These are phyloP conservation scores for Schizotus pectinicornis DNA, from an alignment of 2,888 invertebrate genomes.

Conservation along the genomic window DNA sequence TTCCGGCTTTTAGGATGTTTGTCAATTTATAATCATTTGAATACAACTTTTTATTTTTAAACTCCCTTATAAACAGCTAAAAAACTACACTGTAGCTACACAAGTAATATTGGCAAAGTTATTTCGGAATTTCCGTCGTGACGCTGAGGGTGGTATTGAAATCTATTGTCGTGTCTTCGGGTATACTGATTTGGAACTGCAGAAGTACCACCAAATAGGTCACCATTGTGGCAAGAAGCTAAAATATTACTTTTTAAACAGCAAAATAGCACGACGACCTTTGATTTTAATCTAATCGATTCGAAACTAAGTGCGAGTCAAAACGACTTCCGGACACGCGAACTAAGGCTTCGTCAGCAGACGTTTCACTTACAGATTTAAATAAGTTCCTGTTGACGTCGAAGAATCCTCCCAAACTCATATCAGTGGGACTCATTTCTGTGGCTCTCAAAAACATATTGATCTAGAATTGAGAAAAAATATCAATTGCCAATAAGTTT, in stretches of 20 bases:
- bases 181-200: conserved; percentile 79
- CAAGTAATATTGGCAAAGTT: conserved; percentile 51
- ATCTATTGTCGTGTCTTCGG: conserved; percentile 59
- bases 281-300: conserved; percentile 21
- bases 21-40: conserved; percentile 7
- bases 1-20: too few relatives aligned
- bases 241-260: conserved; percentile 49
- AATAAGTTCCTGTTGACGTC: conserved; percentile 75
- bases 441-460: conserved; percentile 79
- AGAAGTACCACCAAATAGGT: conserved; percentile 76
- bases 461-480: conserved; percentile 58
- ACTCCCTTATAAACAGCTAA: too few relatives aligned
- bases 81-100: neutral
- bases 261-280: neutral
- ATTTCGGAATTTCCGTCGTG: conserved; percentile 15
- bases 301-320: neutral
- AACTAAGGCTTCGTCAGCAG: conserved; percentile 1
- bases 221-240: conserved; percentile 77
- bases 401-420: conserved; percentile 76
- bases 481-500: too few relatives aligned
- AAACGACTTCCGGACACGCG: neutral
- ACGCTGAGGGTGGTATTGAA: conserved; percentile 1
- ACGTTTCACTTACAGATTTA: conserved; percentile 66
- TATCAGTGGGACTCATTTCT: conserved; percentile 78
- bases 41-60: conserved; percentile 66